Evolutionary conservation across 2,113 vertebrate species (phyloP), one percentile per base, ranked within the genome.

Genomic region (Uria lomvia): DNA sequence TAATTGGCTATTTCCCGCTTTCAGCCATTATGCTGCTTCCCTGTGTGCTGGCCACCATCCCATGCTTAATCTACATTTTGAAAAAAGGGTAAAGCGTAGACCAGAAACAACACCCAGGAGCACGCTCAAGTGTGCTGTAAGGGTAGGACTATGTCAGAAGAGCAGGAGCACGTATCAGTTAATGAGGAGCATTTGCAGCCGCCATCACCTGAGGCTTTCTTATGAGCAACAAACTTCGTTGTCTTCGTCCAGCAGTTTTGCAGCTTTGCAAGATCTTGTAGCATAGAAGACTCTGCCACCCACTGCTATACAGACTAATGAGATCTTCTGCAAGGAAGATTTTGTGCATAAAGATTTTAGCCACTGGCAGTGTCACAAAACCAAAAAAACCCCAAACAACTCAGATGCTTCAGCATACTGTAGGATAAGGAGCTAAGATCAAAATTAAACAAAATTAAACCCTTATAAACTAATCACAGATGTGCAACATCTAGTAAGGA

Each of bases 1-100:
- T 97, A 96, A 97, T 95, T 95, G 78, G 92, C 93, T 72, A 53
- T 86, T 96, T 97, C 95, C 91, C 40, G 1, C 79, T 96, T 47
- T 78, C 66, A 72, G 76, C 88, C 76, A 74, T 89, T 60, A 63
- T 2, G 8, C 62, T 80, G 53, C 81, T 93, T 96, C 94, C 76
- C 84, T 70, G 38, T 45, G 56, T 89, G 83, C 84, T 87, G 74
- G 94, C 86, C 86, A 90, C 62, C 73, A 70, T 86, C 88, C 78
- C 82, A 16, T 29, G 15, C 36, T 62, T 81, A 62, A 81, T 65
- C 47, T 60, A 45, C 58, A 14, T 49, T 80, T 82, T 53, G 29
- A 77, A 76, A 75, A 68, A 86, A 66, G 40, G 26, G 58, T 43
- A 59, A 88, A 62, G 42, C 16, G 1, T 3, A 29, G 67, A 27